Evolutionary conservation across 2,797 vertebrate genomes (phyloP).

Genomic region (Galaxias olidus): DNA sequence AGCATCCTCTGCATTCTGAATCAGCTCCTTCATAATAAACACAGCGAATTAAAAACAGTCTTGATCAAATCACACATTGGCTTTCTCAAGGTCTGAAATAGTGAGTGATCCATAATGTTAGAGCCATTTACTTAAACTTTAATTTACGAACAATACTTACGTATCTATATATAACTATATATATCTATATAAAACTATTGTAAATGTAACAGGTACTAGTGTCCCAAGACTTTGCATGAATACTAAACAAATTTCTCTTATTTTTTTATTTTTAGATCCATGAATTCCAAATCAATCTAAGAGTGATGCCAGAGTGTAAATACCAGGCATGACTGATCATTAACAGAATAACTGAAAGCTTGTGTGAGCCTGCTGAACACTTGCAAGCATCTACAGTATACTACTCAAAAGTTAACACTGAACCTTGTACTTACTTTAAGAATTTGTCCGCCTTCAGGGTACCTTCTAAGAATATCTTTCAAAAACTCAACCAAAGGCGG

Average conservation of each 20-base stretch:
- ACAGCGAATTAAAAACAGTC: slow-evolving; percentile 3
- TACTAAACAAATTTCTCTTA: neutral
- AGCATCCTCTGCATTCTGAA: slow-evolving; percentile 99
- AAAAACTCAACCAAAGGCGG: slow-evolving; percentile 97
- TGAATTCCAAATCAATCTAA: neutral
- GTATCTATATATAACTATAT: too few species aligned
- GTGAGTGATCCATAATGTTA: too few species aligned
- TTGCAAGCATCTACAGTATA: neutral
- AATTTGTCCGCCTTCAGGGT: slow-evolving; percentile 98
- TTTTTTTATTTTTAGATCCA: neutral
- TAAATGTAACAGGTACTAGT: neutral
- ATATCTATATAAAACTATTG: neutral
- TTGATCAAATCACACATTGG: too few species aligned
- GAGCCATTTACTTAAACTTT: too few species aligned
- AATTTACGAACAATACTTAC: too few species aligned
- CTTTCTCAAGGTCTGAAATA: too few species aligned
- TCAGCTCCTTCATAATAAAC: slow-evolving; percentile 84
- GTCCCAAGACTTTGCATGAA: neutral
- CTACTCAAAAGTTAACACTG: neutral
- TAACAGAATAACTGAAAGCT: neutral
- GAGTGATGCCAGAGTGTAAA: neutral
- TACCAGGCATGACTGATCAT: neutral
- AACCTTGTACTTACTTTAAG: slow-evolving; percentile 83
- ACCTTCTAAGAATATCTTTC: slow-evolving; percentile 96
- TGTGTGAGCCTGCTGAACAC: neutral